Conservation (phyloP, 2,113 vertebrate species). For the Plotosus lineatus region DNA sequence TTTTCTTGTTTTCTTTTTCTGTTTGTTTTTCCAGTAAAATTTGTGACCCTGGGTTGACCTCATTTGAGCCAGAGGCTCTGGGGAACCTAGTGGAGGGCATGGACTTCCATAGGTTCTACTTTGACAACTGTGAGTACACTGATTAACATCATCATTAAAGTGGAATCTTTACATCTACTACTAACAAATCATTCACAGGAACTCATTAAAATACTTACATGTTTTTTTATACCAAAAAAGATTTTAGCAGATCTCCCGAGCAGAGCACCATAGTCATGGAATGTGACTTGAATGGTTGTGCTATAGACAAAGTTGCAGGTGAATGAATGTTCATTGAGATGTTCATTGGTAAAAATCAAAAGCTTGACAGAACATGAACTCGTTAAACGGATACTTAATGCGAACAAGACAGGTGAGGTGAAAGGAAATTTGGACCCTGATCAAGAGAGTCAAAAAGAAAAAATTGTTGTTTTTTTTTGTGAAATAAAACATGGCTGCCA, state of each 20-base stretch:
- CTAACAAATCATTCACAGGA: not conserved
- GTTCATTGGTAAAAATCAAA: no score
- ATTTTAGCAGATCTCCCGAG: no score
- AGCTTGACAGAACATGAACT: no score
- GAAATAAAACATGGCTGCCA: no score
- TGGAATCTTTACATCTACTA: not conserved
- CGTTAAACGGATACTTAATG: no score
- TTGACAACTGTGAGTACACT: constrained; percentile 86
- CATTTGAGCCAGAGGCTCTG: constrained; percentile 93
- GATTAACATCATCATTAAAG: not conserved
- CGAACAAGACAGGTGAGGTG: no score
- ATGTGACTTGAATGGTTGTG: no score
- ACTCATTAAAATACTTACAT: not conserved
- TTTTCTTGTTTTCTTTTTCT: not conserved
- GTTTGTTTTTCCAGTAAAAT: constrained; percentile 78
- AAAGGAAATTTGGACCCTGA: no score
- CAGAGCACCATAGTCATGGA: not conserved
- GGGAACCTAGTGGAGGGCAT: constrained; percentile 96
- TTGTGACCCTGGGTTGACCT: constrained; percentile 93
- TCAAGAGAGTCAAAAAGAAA: no score
- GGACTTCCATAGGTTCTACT: constrained; percentile 99
- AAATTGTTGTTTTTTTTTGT: no score
- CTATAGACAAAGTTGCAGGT: no score
- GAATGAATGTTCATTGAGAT: no score
- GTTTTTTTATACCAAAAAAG: not conserved